These are phyloP conservation scores for Rhynchotus rufescens DNA, from an alignment of 2,797 vertebrate genomes.

Conservation along the genomic window DNA sequence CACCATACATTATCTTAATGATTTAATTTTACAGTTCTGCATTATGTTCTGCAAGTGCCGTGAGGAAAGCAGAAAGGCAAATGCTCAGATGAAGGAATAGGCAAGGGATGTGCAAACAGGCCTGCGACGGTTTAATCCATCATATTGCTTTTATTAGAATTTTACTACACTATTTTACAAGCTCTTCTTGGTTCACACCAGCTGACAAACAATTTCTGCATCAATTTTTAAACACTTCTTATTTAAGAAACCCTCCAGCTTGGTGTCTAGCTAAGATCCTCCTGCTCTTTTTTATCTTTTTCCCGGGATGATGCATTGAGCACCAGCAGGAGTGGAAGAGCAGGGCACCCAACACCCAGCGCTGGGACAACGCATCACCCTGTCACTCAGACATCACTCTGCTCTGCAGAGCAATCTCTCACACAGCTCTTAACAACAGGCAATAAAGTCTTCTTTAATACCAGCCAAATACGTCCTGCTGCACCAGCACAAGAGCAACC, in stretches of 20 bases:
- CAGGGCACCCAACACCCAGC: background rate
- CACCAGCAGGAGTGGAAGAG: background rate
- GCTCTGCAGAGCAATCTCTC: background rate
- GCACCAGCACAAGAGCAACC: background rate
- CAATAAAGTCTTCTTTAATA: background rate
- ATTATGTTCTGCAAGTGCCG: background rate
- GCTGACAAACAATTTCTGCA: background rate
- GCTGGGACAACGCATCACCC: background rate
- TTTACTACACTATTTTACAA: background rate
- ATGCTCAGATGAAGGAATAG: background rate
- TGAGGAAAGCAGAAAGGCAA: background rate
- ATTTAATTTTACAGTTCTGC: slow-evolving; percentile 22
- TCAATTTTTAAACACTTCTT: background rate
- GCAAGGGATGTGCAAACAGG: background rate
- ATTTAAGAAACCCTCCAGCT: background rate
- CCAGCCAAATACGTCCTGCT: background rate
- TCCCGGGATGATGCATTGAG: background rate
- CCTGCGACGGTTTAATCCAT: background rate
- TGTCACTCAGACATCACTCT: background rate
- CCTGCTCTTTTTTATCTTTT: background rate
- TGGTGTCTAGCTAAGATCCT: background rate
- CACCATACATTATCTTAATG: slow-evolving; percentile 50
- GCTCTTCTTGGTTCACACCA: background rate
- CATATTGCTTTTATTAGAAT: background rate
- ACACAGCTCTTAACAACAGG: background rate